Evolutionary conservation across 2,797 vertebrate genomes (phyloP).

Genomic region (Nyctibius grandis): DNA sequence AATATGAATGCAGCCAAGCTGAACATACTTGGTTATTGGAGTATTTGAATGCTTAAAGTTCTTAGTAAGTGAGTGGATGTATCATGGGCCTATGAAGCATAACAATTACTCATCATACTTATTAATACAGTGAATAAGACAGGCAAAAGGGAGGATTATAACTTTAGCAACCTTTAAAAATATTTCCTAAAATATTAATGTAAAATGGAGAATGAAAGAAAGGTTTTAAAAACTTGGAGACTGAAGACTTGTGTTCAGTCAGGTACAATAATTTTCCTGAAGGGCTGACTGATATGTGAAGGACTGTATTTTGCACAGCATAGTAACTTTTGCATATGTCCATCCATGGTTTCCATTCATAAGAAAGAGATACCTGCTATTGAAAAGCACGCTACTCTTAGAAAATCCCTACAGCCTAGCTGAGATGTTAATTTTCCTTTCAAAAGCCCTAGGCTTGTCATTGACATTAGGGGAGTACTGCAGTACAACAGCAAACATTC

Average conservation of each 20-base stretch:
- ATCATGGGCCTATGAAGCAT: neutral
- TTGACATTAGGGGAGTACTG: neutral
- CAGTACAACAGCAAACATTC: neutral
- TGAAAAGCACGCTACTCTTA: neutral
- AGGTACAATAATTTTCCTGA: neutral
- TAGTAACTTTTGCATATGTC: rapidly evolving
- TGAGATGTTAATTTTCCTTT: conserved; percentile 15
- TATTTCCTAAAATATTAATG: neutral
- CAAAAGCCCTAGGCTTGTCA: neutral
- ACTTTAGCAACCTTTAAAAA: neutral
- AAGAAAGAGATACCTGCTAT: neutral
- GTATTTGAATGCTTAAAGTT: neutral
- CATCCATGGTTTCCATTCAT: neutral
- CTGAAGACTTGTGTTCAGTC: neutral
- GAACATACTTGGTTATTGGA: neutral
- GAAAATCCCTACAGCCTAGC: neutral
- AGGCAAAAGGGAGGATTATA: neutral
- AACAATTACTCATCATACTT: neutral
- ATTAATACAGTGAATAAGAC: neutral
- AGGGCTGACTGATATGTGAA: neutral
- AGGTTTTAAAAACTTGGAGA: neutral
- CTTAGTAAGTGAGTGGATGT: neutral
- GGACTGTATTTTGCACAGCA: neutral
- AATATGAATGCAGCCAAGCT: neutral
- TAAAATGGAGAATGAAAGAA: neutral